Evolutionary conservation across 2,888 invertebrate genomes (phyloP).

Genomic region (Cheilosia variabilis): DNA sequence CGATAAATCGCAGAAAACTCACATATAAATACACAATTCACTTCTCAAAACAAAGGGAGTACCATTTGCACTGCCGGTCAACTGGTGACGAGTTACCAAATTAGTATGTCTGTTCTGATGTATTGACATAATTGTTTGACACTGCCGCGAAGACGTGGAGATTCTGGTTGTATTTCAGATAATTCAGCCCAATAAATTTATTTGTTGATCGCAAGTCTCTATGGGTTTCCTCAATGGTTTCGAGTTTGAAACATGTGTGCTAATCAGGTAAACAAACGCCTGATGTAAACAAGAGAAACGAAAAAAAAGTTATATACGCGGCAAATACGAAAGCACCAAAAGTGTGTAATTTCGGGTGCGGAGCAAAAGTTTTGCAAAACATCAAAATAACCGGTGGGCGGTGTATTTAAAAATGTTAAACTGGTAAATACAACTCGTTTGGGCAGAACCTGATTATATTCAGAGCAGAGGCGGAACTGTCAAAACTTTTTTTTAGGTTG

Average conservation of each 20-base stretch:
- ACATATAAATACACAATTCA: too few species aligned
- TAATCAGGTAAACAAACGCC: conserved; percentile 7
- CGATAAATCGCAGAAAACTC: too few species aligned
- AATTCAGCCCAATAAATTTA: neutral
- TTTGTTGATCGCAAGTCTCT: neutral
- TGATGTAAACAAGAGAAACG: neutral
- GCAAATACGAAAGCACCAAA: neutral
- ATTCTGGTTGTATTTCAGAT: neutral
- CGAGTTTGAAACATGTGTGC: conserved; percentile 2
- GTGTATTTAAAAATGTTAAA: too few species aligned
- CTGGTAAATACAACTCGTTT: too few species aligned
- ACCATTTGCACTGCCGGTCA: neutral
- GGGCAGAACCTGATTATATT: too few species aligned
- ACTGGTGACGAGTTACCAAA: neutral
- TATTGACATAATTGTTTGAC: neutral
- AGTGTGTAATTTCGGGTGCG: too few species aligned
- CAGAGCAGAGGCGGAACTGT: too few species aligned
- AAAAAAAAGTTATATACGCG: neutral
- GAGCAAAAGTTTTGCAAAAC: too few species aligned
- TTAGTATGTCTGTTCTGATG: neutral
- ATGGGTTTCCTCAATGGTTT: neutral
- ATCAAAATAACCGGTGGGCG: too few species aligned
- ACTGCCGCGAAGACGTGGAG: neutral
- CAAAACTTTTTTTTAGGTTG: too few species aligned
- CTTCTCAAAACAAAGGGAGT: neutral